Conservation (phyloP, 2,888 invertebrate species). For the Drosophila hamatofila region DNA sequence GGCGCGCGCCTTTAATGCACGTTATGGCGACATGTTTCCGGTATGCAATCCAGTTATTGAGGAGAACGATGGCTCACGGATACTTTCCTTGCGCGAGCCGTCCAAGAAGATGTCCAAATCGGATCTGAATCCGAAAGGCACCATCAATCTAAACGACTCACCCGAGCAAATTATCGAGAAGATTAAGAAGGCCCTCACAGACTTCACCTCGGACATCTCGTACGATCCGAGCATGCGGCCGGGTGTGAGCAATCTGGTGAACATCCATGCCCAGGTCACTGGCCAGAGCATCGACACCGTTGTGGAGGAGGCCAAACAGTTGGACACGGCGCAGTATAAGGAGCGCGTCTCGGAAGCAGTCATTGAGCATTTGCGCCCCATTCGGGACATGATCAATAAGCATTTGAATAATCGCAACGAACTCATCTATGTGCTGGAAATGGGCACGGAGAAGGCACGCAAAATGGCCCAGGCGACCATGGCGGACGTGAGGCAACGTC, state of each 20-base stretch:
- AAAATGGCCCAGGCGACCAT: slow-evolving; percentile 88
- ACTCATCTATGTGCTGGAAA: slow-evolving; percentile 88
- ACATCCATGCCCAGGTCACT: slow-evolving; percentile 91
- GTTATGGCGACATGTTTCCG: slow-evolving; percentile 92
- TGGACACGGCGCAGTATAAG: slow-evolving; percentile 93
- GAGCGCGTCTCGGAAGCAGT: slow-evolving; percentile 90
- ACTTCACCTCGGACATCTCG: slow-evolving; percentile 93
- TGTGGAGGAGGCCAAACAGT: slow-evolving; percentile 87
- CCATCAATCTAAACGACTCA: slow-evolving; percentile 92
- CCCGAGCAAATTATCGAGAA: slow-evolving; percentile 90
- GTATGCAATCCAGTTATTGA: slow-evolving; percentile 89
- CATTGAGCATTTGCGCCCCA: slow-evolving; percentile 89
- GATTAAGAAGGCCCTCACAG: slow-evolving; percentile 95
- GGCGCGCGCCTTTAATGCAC: slow-evolving; percentile 92
- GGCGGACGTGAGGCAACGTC: slow-evolving; percentile 87
- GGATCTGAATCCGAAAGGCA: slow-evolving; percentile 90
- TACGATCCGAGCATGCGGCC: slow-evolving; percentile 92
- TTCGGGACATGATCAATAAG: slow-evolving; percentile 87
- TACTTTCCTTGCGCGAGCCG: slow-evolving; percentile 95
- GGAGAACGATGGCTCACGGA: slow-evolving; percentile 86
- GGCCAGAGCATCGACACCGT: slow-evolving; percentile 89
- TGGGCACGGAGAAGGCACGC: slow-evolving; percentile 89
- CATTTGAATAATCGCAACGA: slow-evolving; percentile 88
- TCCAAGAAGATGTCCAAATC: slow-evolving; percentile 99
- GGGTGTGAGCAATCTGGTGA: slow-evolving; percentile 95